A percentile compares a stretch with the other conserved stretches of the same genome.
Conservation (phyloP, 2,113 vertebrate genomes). For the Numenius arquata region DNA sequence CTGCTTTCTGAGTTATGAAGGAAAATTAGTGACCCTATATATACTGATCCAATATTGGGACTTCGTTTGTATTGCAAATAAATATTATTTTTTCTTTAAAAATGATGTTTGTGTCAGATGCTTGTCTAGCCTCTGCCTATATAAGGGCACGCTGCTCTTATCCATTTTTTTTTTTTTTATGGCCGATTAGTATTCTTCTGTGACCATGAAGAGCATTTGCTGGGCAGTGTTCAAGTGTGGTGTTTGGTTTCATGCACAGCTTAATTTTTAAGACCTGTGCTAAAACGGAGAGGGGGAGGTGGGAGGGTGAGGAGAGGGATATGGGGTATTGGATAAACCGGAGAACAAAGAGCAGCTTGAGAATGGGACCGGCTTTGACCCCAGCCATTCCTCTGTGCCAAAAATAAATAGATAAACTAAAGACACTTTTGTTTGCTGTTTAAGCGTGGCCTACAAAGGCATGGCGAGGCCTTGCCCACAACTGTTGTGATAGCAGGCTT, state of each 20-base stretch:
- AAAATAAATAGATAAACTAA: constrained; percentile 7
- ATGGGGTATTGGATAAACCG: constrained; percentile 6
- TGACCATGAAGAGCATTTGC: constrained; percentile 33
- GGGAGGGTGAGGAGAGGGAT: not conserved
- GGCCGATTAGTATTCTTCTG: not conserved
- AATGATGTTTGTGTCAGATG: constrained; percentile 59
- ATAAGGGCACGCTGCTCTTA: not conserved
- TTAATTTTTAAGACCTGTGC: constrained; percentile 63
- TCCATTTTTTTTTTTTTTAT: not conserved
- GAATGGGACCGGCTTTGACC: constrained; percentile 1
- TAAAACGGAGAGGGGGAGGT: constrained; percentile 21
- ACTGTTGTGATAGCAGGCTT: not conserved
- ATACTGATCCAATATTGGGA: constrained; percentile 88
- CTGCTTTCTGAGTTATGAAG: constrained; percentile 91
- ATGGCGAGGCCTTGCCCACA: not conserved
- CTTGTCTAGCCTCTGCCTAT: constrained; percentile 40
- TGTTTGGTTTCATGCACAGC: constrained; percentile 47
- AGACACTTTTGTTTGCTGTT: not conserved
- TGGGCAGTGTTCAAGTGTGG: constrained; percentile 34
- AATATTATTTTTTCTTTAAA: constrained; percentile 99
- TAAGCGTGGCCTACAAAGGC: not conserved
- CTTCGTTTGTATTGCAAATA: constrained; percentile 99
- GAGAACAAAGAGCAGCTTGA: constrained; percentile 47
- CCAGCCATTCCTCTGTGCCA: not conserved
- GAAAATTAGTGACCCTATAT: constrained; percentile 87